Percentiles rank a stretch among this genome's conserved stretches.
Conservation (phyloP, 2,888 invertebrate genomes). For the Oeneis ivallda region DNA sequence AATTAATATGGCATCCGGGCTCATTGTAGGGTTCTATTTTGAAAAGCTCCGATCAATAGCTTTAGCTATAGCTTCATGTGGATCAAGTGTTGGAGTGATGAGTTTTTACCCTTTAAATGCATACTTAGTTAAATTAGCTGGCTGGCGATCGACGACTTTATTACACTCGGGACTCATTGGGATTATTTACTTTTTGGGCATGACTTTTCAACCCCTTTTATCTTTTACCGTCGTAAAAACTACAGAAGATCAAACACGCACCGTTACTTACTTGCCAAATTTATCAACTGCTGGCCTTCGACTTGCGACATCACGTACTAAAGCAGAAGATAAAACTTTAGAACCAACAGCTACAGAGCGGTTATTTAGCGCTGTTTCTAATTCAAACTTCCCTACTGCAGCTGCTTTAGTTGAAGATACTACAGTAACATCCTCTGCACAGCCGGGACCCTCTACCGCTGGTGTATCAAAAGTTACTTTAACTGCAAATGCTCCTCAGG, state of each 20-base stretch:
- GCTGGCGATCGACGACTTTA: conserved; percentile 65
- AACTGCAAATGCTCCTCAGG: conserved; percentile 56
- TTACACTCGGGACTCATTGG: conserved; percentile 67
- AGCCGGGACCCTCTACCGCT: conserved; percentile 59
- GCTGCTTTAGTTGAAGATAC: conserved; percentile 60
- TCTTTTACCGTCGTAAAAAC: conserved; percentile 61
- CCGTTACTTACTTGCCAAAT: conserved; percentile 70
- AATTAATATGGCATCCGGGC: conserved; percentile 58
- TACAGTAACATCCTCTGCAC: conserved; percentile 37
- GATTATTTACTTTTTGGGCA: conserved; percentile 59
- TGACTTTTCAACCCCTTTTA: conserved; percentile 66
- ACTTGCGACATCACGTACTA: conserved; percentile 46
- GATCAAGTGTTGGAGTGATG: conserved; percentile 70
- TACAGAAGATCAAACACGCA: conserved; percentile 61
- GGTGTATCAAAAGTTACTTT: conserved; percentile 58
- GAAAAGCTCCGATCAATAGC: conserved; percentile 66
- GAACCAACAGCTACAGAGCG: conserved; percentile 53
- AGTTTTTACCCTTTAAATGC: conserved; percentile 61
- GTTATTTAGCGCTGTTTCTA: conserved; percentile 54
- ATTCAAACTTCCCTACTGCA: conserved; percentile 63
- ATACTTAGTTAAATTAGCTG: conserved; percentile 56
- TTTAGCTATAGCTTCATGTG: conserved; percentile 59
- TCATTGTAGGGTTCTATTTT: conserved; percentile 75
- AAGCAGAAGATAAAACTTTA: conserved; percentile 39
- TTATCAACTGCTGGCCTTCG: conserved; percentile 50